Base-by-base conservation (phyloP, 1,140 invertebrate genomes). In the Ceratina australensis region DNA sequence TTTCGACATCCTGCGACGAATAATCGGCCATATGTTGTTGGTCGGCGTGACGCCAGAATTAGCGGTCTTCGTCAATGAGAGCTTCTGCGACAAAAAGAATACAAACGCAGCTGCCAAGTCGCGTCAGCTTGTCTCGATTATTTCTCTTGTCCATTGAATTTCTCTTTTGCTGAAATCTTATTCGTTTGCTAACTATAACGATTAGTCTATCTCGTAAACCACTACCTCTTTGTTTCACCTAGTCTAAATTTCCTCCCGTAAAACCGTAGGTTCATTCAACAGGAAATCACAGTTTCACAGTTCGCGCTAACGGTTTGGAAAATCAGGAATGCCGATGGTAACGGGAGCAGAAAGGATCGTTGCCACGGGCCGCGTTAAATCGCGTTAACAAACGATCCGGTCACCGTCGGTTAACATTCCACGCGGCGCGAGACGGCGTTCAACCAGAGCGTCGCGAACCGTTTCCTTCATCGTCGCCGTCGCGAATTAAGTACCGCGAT, bases 1-100 rank as follows among this genome's bases (percentile, higher is more conserved):
- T 83, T 83, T 83, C 80, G 75, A 83, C 81, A 83, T 83, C 81
- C 81, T 83, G 81, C 79, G 69, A 75, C 81, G 49, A 82, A 82
- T 78, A 79, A 83, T 83, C 69, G 76, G 49, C 81, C 80, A 83
- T 82, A 82, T 82, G 80, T 57, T 52, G 81, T 57, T 50, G 64
- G 56, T 59, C 42, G 76, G 67, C 69, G 52, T 64, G 76, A 69
- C 69, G 52, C 65, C 69, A 57, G 81, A 83, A 83, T 83, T 83
- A 82, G 81, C 71, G 81, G 81, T 83, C 81, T 82, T 64, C 68
- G 80, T 79, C 79, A 82, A 82, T 79, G 78, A 82, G 61, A 67
- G 59, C 57, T 69, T 69, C 72, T 42, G 66, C 33, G 15, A 52
- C 33, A 71, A 75, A 63, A 72, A 71, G n/a, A 79, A 66, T 82